Evolutionary conservation across 2,113 vertebrate genomes (phyloP), one percentile per base, ranked within the genome.

Genomic region (Takifugu flavidus): DNA sequence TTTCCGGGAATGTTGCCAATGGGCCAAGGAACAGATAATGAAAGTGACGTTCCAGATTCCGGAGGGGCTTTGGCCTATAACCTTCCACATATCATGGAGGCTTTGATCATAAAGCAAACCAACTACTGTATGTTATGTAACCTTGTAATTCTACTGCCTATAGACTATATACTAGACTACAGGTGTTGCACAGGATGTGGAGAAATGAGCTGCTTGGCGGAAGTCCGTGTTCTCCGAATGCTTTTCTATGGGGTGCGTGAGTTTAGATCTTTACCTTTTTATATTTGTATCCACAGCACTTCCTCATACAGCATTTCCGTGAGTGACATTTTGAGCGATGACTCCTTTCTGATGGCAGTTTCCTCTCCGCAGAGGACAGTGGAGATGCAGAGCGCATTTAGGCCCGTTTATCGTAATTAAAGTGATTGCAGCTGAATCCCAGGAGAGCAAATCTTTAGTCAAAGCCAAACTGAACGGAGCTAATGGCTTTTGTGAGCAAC

Each of bases 401-500:
- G 20, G 39, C 46, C 72, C 71, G 55, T 77, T 63, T 12, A 49
- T 51, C 62, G 61, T 53, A 72, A 75, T 47, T 79, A 65, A 70
- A 62, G 55, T 65, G 56, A 63, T 51, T 58, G 64, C 64, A 73
- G 76, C 76, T 76, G 53, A 83, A 77, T 62, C 65, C 55, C 62
- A 27, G 31, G 76, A 52, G 79, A 65, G 47, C 39, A 55, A 65
- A 56, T 75, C 74, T 69, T 74, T 69, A 55, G 63, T 57, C 69
- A 62, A 52, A 70, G 74, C 73, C 47, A 52, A 77, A 50, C 53
- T 64, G 71, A 82, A 78, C 62, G 39, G 53, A 79, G 62, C 75
- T 78, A 84, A 87, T 82, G 71, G 75, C 66, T 74, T 77, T 71
- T 63, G 51, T 75, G 78, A 77, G 69, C 56, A 81, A 61, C 59